A percentile compares a stretch with the other conserved stretches of the same genome.
Evolutionary conservation across 1,140 invertebrate genomes (phyloP).

Genomic region (Rhysida immarginata): DNA sequence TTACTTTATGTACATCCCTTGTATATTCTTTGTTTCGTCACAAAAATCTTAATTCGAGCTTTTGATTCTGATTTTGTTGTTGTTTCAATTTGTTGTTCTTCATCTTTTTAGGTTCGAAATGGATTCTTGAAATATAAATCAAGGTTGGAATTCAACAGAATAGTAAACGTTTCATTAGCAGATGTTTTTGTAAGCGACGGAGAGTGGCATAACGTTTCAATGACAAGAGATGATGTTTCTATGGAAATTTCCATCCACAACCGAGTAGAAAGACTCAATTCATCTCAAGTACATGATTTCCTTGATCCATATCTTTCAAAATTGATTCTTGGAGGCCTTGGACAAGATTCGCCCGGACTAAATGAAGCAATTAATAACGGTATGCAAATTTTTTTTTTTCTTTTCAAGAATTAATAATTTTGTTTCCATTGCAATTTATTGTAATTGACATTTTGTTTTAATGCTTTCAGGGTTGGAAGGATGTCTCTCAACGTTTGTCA

Average conservation of each 20-base stretch:
- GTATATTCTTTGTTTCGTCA: not conserved
- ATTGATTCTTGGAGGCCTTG: conserved; percentile 55
- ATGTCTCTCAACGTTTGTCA: conserved; percentile 71
- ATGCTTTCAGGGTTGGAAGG: conserved; percentile 53
- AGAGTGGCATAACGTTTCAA: conserved; percentile 66
- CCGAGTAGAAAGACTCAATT: conserved; percentile 54
- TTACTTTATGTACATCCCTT: conserved; percentile 14
- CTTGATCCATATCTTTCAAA: conserved; percentile 72
- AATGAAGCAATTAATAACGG: not conserved
- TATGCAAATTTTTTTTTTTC: no score
- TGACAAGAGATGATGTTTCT: conserved; percentile 43
- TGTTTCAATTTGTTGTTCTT: not conserved
- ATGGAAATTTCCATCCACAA: conserved; percentile 54
- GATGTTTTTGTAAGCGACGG: conserved; percentile 44
- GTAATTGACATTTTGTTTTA: conserved; percentile 7
- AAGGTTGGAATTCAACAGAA: conserved; percentile 42
- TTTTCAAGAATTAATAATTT: not conserved
- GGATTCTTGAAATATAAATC: conserved; percentile 60
- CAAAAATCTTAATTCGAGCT: not conserved
- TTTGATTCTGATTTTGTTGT: not conserved
- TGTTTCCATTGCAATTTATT: not conserved
- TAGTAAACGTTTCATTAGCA: conserved; percentile 63
- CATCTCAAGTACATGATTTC: conserved; percentile 72
- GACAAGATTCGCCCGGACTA: not conserved
- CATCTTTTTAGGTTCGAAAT: conserved; percentile 31